Conservation (phyloP, 1,140 invertebrate genomes). For the Drosophila chauvacae region DNA sequence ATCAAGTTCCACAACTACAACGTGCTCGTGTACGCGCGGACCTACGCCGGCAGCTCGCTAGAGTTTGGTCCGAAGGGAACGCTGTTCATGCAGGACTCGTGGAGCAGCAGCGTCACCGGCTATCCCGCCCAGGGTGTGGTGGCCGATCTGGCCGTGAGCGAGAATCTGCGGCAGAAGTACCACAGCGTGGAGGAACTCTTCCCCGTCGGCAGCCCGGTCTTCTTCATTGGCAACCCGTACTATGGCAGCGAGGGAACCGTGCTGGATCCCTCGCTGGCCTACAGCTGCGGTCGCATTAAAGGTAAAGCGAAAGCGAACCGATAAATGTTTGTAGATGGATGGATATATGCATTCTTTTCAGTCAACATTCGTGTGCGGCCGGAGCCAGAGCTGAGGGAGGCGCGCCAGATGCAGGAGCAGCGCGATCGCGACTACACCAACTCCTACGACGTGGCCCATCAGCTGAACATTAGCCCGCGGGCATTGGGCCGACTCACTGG, state of each 20-base stretch:
- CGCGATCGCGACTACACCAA: slow-evolving; percentile 76
- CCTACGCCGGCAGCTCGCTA: slow-evolving; percentile 89
- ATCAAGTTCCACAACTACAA: slow-evolving; percentile 91
- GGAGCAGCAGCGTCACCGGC: slow-evolving; percentile 59
- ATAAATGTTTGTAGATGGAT: too few species aligned
- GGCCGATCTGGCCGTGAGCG: slow-evolving; percentile 47
- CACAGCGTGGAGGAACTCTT: slow-evolving; percentile 90
- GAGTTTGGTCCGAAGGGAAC: slow-evolving; percentile 85
- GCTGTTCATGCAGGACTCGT: slow-evolving; percentile 56
- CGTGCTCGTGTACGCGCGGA: slow-evolving; percentile 90
- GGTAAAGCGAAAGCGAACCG: slow-evolving; percentile 32
- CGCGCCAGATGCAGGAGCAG: slow-evolving; percentile 71
- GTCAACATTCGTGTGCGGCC: slow-evolving; percentile 79
- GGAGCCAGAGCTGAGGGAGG: slow-evolving; percentile 84
- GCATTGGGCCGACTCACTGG: slow-evolving; percentile 94
- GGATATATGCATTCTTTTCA: slow-evolving; percentile 4
- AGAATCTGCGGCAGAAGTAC: slow-evolving; percentile 46
- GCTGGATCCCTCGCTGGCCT: slow-evolving; percentile 68
- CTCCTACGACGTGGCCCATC: slow-evolving; percentile 64
- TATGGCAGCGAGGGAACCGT: slow-evolving; percentile 93
- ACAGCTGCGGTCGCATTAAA: slow-evolving; percentile 72
- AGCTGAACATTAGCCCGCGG: slow-evolving; percentile 86
- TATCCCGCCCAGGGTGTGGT: slow-evolving; percentile 87
- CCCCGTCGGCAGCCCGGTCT: slow-evolving; percentile 88
- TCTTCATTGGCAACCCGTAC: slow-evolving; percentile 91